Conservation (phyloP, 1,140 invertebrate species). For the Neoseiulus cucumeris region DNA sequence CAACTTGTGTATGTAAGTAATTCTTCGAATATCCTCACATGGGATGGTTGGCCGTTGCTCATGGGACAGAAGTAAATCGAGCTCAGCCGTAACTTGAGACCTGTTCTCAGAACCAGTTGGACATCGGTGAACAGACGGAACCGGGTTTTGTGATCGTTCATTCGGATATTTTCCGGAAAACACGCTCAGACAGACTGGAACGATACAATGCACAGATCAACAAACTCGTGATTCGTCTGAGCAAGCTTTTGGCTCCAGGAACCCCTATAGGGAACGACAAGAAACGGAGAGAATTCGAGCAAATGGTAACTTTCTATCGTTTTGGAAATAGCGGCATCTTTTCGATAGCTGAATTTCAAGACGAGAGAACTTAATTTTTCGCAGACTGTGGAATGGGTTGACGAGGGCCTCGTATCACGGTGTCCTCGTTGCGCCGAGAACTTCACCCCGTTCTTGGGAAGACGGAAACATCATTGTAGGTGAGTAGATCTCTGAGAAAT, state of each 20-base stretch:
- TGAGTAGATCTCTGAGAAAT: neutral
- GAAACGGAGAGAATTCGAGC: neutral
- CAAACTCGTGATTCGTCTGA: neutral
- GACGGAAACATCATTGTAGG: neutral
- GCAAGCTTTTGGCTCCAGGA: neutral
- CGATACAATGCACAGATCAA: slow-evolving; percentile 1
- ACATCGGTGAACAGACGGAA: neutral
- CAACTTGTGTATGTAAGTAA: too few relatives aligned
- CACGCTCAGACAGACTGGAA: neutral
- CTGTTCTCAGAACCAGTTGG: neutral
- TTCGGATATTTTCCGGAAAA: neutral
- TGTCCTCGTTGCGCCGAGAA: neutral
- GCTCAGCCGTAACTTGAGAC: too few relatives aligned
- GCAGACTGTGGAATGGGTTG: neutral
- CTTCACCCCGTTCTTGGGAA: neutral
- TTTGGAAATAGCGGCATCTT: neutral
- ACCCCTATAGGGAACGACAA: slow-evolving; percentile 7
- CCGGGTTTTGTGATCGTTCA: neutral
- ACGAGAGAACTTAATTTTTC: neutral
- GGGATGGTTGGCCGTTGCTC: too few relatives aligned
- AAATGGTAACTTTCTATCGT: neutral
- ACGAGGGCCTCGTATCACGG: neutral
- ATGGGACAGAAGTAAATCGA: too few relatives aligned
- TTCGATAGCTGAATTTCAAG: neutral
- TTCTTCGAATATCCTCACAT: too few relatives aligned